Evolutionary conservation across 2,888 invertebrate genomes (phyloP), one percentile per base, ranked within the genome.

Genomic region (Gibbula magus): DNA sequence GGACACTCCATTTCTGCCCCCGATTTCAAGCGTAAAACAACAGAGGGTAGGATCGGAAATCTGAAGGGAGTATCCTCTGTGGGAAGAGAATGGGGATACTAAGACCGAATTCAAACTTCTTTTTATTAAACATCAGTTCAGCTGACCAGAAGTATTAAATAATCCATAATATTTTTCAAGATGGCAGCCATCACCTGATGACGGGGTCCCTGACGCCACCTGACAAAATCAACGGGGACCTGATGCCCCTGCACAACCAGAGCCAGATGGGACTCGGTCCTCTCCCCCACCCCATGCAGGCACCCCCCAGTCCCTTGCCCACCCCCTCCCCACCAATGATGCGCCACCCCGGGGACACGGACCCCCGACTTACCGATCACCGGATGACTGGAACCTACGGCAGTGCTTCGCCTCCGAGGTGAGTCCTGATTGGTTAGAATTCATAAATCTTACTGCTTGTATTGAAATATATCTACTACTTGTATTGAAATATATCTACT

Each of bases 231-330:
- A 93, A 92, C 88, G 92, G 92, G 75, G 93, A 91, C 75, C 85
- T 88, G 86, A 90, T 90, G 83, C 85, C 88, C 86, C 89, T 90
- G 89, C 89, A 89, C 82, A 91, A 89, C 81, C 84, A 88, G 39
- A 84, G 88, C 80, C 89, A 91, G 29, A 88, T 92, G 54, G 89
- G 88, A 79, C 87, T 92, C 75, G 86, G 87, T 66, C 84, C 91
- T 76, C 86, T 93, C 82, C 87, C 91, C 25, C 95, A 96, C 89
- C 94, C 94, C 86, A 95, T 96, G 93, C 96, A 96, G 93, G 96
- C 96, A 82, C 96, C 97, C 85, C 96, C 96, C 79, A 96, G 96
- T 87, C 96, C 96, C 25, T 90, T 94, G 61, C 94, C 94, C 35
- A 94, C 94, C 51, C 94, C 94, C 35, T 94, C 94, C 13, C 91